Percentiles rank a stretch among this genome's conserved stretches.
Conservation (phyloP, 2,888 invertebrate species). For the Drosophila tanythrix region DNA sequence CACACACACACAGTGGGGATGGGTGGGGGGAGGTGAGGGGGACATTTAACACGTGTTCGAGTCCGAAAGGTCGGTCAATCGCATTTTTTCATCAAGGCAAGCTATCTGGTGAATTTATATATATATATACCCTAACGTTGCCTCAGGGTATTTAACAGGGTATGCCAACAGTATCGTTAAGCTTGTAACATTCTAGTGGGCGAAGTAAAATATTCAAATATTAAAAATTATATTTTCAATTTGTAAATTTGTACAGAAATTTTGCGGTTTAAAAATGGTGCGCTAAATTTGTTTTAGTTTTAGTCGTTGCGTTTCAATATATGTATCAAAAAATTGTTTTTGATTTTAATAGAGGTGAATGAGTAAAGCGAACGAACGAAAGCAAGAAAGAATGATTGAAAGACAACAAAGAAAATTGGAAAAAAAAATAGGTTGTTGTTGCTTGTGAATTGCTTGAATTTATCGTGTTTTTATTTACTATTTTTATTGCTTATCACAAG, state of each 20-base stretch:
- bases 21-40: not conserved
- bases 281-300: not conserved
- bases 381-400: not conserved
- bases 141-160: not conserved
- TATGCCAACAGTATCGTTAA: not conserved
- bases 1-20: not conserved
- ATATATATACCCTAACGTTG: not conserved
- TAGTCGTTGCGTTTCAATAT: not conserved
- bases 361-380: not conserved
- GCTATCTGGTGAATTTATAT: not conserved
- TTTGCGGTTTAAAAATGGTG: not conserved
- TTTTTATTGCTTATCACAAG: not conserved
- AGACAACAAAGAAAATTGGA: not conserved
- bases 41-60: conserved; percentile 67
- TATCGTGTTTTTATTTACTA: not conserved
- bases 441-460: not conserved
- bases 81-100: conserved; percentile 45
- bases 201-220: not conserved
- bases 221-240: not conserved
- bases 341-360: not conserved
- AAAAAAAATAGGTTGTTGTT: not conserved
- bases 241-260: not conserved
- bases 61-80: conserved; percentile 73
- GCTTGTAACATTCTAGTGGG: not conserved
- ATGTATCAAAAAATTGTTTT: not conserved